Evolutionary conservation across 1,140 invertebrate genomes (phyloP), one percentile per base, ranked within the genome.

Genomic region (Drosophila virilis): DNA sequence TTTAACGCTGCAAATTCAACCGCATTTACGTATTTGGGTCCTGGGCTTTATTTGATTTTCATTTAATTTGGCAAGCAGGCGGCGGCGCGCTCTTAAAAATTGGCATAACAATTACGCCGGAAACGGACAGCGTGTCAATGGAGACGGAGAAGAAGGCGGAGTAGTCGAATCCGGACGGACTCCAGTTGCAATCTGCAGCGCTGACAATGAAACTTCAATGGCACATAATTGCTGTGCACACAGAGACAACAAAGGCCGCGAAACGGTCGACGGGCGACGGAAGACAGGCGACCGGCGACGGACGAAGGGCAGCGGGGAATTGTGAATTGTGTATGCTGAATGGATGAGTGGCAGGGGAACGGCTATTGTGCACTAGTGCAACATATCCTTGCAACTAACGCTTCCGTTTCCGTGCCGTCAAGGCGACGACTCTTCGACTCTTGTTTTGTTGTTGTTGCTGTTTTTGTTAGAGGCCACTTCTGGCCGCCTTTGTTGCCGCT

Each of bases 321-420:
- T 52, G 60, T 46, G 58, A 60, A 62, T 46, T 54, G 55, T 54
- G 70, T 46, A 60, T 73, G 64, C 28, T 48, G 57, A 61, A 61
- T 48, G 61, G 52, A 13, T n/a, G 59, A 46, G 28, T 59, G 42
- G 22, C 12, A 42, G 38, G 8, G 52, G 52, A 15, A 8, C 40
- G 10, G 42, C 80, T 42, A 83, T 80, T 80, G 80, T 74, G 68
- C 77, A 15, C 12, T 67, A 69, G 55, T 84, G 77, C 77, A 84
- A 84, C 80, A 85, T 84, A 85, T 85, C 77, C 76, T 83, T 88
- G 84, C 83, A 88, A 85, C 83, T 88, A 88, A 80, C 83, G 83
- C 84, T 88, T 88, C 83, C 83, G 83, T 83, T 88, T 88, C 83
- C 83, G 83, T 72, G 70, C 37, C 80, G 77, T 74, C 82, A 85